phyloP scores from a whole-genome alignment of 2,113 vertebrate genomes.

The Gavialis gangeticus region DNA sequence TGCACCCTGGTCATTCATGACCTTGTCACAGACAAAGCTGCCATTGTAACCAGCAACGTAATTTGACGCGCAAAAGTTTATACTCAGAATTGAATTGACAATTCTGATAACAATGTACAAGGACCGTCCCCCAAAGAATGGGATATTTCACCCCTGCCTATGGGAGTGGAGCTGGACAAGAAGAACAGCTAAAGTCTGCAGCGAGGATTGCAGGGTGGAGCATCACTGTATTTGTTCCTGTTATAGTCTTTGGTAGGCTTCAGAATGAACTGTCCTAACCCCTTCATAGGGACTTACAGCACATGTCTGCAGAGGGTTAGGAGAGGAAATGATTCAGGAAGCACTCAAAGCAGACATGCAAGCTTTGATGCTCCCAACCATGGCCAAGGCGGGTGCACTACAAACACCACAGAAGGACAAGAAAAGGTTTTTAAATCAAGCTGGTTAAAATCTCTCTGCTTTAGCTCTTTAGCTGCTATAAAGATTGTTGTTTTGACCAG shows the following conservation, averaged over 20 bases:
- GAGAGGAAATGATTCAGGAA: neutral
- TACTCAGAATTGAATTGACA: neutral
- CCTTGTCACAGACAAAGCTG: neutral
- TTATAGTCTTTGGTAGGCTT: neutral
- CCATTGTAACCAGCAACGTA: too few species aligned
- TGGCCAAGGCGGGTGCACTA: neutral
- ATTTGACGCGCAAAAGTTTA: too few species aligned
- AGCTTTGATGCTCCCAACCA: too few species aligned
- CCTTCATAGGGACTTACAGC: neutral
- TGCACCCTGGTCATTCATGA: neutral
- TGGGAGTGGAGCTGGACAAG: neutral
- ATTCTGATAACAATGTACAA: neutral
- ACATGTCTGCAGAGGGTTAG: neutral
- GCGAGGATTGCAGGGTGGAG: neutral
- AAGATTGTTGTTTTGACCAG: neutral
- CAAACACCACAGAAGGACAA: neutral
- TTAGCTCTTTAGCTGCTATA: neutral
- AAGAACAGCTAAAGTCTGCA: neutral
- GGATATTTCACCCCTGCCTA: neutral
- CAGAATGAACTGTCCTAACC: neutral
- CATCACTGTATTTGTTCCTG: too few species aligned
- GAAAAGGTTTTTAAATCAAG: neutral
- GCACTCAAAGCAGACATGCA: neutral
- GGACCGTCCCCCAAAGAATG: neutral
- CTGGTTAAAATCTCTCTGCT: neutral